A percentile compares a stretch with the other conserved stretches of the same genome.
phyloP scores from a whole-genome alignment of 2,888 invertebrate genomes.

The Plemyria rubiginata region DNA sequence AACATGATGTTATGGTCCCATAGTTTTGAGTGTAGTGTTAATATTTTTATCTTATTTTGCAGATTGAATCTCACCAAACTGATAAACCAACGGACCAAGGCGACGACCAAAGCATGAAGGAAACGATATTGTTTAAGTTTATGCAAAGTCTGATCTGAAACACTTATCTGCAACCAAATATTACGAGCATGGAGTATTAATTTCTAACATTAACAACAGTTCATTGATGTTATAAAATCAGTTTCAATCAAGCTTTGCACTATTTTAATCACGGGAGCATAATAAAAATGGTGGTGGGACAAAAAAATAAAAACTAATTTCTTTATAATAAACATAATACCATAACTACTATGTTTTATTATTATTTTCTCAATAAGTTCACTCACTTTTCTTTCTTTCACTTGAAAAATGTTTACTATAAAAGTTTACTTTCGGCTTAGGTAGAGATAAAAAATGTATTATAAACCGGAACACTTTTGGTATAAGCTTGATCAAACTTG shows the following conservation, averaged over 20 bases:
- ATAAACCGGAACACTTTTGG: no score
- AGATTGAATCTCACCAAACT: not conserved
- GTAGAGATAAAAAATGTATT: no score
- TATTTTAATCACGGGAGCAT: slow-evolving; percentile 30
- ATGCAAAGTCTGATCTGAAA: slow-evolving; percentile 15
- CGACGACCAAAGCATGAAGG: slow-evolving; percentile 9
- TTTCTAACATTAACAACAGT: no score
- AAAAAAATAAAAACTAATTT: slow-evolving; percentile 7
- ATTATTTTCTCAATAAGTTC: not conserved
- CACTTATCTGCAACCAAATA: not conserved
- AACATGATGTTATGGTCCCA: no score
- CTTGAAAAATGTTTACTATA: no score
- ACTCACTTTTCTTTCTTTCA: no score
- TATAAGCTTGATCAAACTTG: no score
- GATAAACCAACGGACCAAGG: slow-evolving; percentile 1
- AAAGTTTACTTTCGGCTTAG: no score
- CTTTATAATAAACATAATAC: slow-evolving; percentile 2
- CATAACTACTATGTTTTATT: not conserved
- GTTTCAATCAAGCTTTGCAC: slow-evolving; percentile 13
- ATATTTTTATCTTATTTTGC: not conserved
- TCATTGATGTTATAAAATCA: not conserved
- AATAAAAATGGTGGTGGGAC: slow-evolving; percentile 29
- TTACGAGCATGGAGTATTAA: not conserved
- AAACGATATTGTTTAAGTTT: slow-evolving; percentile 19
- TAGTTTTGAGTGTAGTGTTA: not conserved